Conservation (phyloP, 2,888 invertebrate genomes). For the Ischnura elegans region DNA sequence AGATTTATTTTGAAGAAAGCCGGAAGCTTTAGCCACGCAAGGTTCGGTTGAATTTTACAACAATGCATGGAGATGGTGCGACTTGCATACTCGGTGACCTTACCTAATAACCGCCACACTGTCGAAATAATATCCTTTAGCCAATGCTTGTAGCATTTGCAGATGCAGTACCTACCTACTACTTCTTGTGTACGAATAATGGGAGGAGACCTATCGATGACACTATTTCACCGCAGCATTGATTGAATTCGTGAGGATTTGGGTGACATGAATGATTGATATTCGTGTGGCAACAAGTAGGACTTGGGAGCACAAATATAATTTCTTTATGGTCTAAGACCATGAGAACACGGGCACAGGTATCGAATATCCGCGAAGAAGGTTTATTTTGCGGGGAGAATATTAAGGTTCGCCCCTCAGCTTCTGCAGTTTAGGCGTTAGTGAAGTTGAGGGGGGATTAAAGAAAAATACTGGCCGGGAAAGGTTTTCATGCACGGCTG, state of each 20-base stretch:
- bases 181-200: not conserved
- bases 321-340: not conserved
- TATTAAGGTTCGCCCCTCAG: too few species aligned
- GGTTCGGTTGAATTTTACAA: not conserved
- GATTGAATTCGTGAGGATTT: not conserved
- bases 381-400: not conserved
- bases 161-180: not conserved
- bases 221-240: not conserved
- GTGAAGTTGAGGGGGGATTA: not conserved
- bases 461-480: not conserved
- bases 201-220: not conserved
- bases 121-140: not conserved
- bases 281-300: too few species aligned
- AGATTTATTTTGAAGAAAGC: not conserved
- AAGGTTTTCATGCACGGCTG: not conserved
- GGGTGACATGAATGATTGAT: too few species aligned
- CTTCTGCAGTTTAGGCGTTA: not conserved
- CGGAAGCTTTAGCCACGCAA: not conserved
- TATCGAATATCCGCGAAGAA: not conserved
- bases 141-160: not conserved
- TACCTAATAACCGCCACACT: not conserved
- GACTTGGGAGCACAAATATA: too few species aligned
- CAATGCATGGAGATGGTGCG: not conserved
- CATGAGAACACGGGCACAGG: not conserved
- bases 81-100: not conserved